Percentiles rank a stretch among this genome's conserved stretches.
Evolutionary conservation across 2,797 vertebrate genomes (phyloP).

Genomic region (Pterois miles): DNA sequence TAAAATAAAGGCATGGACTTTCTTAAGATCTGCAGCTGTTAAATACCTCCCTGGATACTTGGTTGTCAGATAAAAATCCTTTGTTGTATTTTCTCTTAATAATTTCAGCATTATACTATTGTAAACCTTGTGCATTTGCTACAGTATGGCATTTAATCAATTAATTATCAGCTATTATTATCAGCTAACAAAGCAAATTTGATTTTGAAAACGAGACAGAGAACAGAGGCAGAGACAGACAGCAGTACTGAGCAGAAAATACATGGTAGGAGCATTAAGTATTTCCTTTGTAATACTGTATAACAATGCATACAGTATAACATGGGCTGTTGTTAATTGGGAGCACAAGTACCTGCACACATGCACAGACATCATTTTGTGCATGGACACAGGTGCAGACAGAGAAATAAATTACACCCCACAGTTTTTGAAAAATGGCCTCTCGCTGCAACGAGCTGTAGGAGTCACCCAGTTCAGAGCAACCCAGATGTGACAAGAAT

Average conservation of each 20-base stretch:
- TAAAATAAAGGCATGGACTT: neutral
- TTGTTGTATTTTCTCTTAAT: neutral
- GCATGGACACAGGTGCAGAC: slow-evolving; percentile 65
- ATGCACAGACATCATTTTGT: slow-evolving; percentile 36
- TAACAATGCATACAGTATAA: slow-evolving; percentile 22
- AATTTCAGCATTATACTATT: neutral
- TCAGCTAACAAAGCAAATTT: slow-evolving; percentile 7
- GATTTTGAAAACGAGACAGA: slow-evolving; percentile 1
- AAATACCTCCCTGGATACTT: slow-evolving; percentile 23
- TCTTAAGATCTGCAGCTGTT: neutral
- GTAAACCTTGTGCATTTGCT: neutral
- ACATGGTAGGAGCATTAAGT: slow-evolving; percentile 1
- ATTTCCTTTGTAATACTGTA: slow-evolving; percentile 24
- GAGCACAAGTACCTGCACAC: slow-evolving; percentile 38
- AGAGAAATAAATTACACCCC: slow-evolving; percentile 35
- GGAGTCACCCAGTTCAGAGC: slow-evolving; percentile 70
- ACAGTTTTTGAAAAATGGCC: slow-evolving; percentile 68
- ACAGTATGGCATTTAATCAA: neutral
- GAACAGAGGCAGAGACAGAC: neutral
- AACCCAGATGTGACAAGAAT: slow-evolving; percentile 78
- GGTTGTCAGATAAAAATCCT: slow-evolving; percentile 4
- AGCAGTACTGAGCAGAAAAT: slow-evolving; percentile 23
- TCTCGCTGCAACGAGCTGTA: slow-evolving; percentile 48
- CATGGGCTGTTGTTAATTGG: slow-evolving; percentile 30
- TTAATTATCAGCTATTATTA: neutral